A percentile compares a stretch with the other conserved stretches of the same genome.
Evolutionary conservation across 2,888 invertebrate genomes (phyloP).

Genomic region (Dione vanillae): DNA sequence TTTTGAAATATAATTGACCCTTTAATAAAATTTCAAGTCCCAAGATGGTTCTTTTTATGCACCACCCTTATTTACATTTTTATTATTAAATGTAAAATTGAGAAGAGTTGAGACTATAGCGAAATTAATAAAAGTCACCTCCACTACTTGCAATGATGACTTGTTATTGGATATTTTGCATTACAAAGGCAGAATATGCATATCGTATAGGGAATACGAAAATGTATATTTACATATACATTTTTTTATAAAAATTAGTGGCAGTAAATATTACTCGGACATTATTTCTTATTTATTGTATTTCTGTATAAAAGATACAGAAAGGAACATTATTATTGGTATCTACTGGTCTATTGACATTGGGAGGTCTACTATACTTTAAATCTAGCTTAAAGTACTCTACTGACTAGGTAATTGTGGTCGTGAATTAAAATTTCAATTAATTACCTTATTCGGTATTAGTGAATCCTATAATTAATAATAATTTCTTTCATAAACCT

Average conservation of each 20-base stretch:
- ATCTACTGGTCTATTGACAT: no score
- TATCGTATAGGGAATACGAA: not conserved
- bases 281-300: no score
- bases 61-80: constrained; percentile 26
- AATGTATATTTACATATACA: not conserved
- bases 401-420: no score
- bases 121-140: not conserved
- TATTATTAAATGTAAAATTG: constrained; percentile 20
- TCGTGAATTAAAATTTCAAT: no score
- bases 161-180: constrained; percentile 5
- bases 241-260: not conserved
- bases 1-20: not conserved
- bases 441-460: no score
- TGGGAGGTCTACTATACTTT: no score
- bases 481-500: no score
- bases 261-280: no score
- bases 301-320: no score
- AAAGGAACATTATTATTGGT: no score
- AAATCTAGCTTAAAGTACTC: no score
- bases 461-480: no score
- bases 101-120: constrained; percentile 2
- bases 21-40: not conserved
- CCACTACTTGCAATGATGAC: not conserved
- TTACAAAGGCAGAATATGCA: constrained; percentile 4
- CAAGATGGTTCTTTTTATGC: not conserved